These are phyloP conservation scores for Eurytoma adleriae DNA, from an alignment of 2,888 invertebrate species.

Conservation along the genomic window DNA sequence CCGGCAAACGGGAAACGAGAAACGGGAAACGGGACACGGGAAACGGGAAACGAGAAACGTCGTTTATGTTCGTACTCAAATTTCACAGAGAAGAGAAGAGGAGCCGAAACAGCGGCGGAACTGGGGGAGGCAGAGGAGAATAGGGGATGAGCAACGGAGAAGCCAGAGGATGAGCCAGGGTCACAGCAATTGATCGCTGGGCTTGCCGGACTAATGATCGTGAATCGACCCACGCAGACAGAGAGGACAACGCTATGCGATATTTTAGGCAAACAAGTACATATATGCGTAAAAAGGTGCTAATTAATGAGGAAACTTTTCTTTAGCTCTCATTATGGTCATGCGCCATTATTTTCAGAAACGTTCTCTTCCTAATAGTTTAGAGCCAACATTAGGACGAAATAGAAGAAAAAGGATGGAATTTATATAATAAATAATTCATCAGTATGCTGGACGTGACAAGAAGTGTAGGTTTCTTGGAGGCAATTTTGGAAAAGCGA, in stretches of 20 bases:
- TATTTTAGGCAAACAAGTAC: slow-evolving; percentile 2
- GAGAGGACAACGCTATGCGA: not conserved
- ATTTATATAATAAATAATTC: too few species aligned
- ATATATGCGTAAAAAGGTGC: slow-evolving; percentile 20
- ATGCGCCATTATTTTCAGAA: not conserved
- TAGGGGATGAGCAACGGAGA: not conserved
- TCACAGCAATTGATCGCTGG: not conserved
- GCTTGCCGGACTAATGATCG: slow-evolving; percentile 34
- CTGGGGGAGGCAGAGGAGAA: not conserved
- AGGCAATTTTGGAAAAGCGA: slow-evolving; percentile 2
- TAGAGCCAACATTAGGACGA: too few species aligned
- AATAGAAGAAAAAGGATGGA: too few species aligned
- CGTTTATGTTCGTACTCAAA: slow-evolving; percentile 23
- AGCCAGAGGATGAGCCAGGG: not conserved
- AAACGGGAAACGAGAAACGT: slow-evolving; percentile 17
- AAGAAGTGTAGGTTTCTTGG: too few species aligned
- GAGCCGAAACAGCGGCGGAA: not conserved
- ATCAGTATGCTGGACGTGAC: too few species aligned
- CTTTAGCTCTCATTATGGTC: not conserved
- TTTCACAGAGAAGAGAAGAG: slow-evolving; percentile 12
- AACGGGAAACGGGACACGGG: too few species aligned
- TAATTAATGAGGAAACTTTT: slow-evolving; percentile 19
- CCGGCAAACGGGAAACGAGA: too few species aligned
- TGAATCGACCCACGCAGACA: not conserved
- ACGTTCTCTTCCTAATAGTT: too few species aligned